Percentiles rank a stretch among this genome's conserved stretches.
phyloP scores from a whole-genome alignment of 64 coral and sea anemone genomes.

The Stichodactyla mertensii region DNA sequence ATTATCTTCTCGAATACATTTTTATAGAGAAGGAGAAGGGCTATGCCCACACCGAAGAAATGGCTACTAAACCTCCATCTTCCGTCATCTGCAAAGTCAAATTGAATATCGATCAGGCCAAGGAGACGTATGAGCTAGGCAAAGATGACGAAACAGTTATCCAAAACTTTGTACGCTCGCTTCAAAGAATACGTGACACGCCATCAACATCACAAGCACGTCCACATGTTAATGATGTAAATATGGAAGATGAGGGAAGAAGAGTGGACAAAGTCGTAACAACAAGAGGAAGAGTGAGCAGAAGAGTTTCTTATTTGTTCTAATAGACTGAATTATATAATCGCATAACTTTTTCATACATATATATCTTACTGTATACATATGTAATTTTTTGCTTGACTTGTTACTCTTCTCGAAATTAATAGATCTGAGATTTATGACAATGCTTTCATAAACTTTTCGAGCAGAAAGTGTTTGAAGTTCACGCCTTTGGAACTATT shows the following conservation, averaged over 20 bases:
- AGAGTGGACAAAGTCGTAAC: constrained; percentile 34
- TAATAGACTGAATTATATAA: constrained; percentile 33
- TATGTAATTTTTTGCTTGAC: constrained; percentile 36
- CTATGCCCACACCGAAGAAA: constrained; percentile 35
- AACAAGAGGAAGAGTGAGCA: constrained; percentile 15
- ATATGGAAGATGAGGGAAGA: constrained; percentile 27
- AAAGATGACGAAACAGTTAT: constrained; percentile 36
- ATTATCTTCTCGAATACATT: constrained; percentile 26
- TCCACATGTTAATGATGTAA: constrained; percentile 23
- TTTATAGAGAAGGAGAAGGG: constrained; percentile 30
- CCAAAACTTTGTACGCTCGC: constrained; percentile 26
- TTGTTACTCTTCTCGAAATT: constrained; percentile 47
- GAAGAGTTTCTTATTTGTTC: constrained; percentile 34
- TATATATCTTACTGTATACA: constrained; percentile 22
- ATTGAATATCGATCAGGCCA: constrained; percentile 35
- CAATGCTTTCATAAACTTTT: constrained; percentile 22
- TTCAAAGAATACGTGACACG: constrained; percentile 25
- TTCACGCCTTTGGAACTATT: constrained; percentile 21
- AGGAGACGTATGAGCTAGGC: constrained; percentile 25
- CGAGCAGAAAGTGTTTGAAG: constrained; percentile 21
- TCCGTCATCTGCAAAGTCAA: constrained; percentile 28
- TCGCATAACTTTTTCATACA: not conserved
- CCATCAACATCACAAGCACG: constrained; percentile 25
- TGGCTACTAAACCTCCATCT: constrained; percentile 12
- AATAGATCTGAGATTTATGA: constrained; percentile 37